Base-by-base conservation (phyloP, 2,797 vertebrate genomes). In the Mormyrus proboscirostris region DNA sequence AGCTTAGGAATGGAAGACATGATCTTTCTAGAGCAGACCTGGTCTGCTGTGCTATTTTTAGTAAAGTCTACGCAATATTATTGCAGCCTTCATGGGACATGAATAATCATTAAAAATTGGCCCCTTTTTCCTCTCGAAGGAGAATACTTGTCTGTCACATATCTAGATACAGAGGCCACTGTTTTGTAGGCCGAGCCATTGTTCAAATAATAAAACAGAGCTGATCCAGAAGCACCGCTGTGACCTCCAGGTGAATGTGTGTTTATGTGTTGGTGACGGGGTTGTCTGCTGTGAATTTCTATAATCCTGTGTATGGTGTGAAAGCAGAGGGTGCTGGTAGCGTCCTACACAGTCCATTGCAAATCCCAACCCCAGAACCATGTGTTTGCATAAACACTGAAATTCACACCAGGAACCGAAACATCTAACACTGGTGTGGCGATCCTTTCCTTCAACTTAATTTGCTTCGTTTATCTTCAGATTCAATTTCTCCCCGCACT, bases 311-410 rank as follows among this genome's bases (percentile, higher is more conserved):
- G 73, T 79, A 14, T 44, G 44, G 49, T 53, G 25, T 86, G 14
- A 3, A 22, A 55, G 29, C 25, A 53, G 50, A 55, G 22, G 14
- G 84, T 51, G n/a, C 10, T 33, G 25, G 5, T 38, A 19, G 16
- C 57, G 49, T 33, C 84, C 29, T 86, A 55, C 84, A 86, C 38
- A 53, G n/a, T 4, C 51, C 51, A 86, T 5, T 55, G 84, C 47
- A 53, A 86, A 86, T 12, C 49, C 51, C 51, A 57, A 86, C 84
- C 84, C 51, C 12, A 25, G 84, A 86, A 86, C 84, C 84, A 55
- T 51, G 14, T 86, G 25, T 53, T 86, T 53, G 84, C 49, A 14
- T 86, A 83, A 83, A 83, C 79, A 83, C n/a, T 22, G n/a, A 83
- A 19, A 50, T 41, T 47, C 79, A 50, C 79, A 50, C 79, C 49